Evolutionary conservation across 2,113 vertebrate genomes (phyloP).

Genomic region (Muscicapa adusta): DNA sequence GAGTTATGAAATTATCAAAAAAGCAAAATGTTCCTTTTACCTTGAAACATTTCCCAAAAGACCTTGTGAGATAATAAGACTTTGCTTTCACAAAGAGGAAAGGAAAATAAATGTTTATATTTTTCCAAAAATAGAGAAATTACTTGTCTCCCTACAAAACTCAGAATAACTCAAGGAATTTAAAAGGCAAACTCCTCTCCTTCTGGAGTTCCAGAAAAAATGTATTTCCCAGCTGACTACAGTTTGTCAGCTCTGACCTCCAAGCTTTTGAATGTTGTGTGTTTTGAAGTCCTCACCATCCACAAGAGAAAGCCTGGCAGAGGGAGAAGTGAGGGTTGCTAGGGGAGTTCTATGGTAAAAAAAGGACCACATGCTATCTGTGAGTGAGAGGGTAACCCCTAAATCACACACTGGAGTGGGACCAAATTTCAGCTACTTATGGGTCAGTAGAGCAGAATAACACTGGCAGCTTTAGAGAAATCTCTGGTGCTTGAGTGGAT

Average conservation of each 20-base stretch:
- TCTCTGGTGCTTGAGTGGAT: background rate
- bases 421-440: background rate
- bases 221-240: background rate
- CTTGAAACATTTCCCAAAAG: background rate
- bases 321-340: background rate
- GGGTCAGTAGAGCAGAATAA: slow-evolving; percentile 14
- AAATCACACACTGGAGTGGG: background rate
- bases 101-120: background rate
- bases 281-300: background rate
- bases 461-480: background rate
- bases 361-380: background rate
- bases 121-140: background rate
- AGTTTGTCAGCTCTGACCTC: background rate
- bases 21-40: background rate
- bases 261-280: background rate
- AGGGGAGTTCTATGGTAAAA: background rate
- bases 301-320: background rate
- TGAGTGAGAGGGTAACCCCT: background rate
- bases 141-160: background rate
- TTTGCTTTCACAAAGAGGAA: background rate
- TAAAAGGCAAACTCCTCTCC: background rate
- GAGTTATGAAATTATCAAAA: background rate
- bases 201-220: background rate
- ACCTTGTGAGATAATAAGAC: background rate
- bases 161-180: background rate